These are phyloP conservation scores for Erithacus rubecula DNA, from an alignment of 2,797 vertebrate genomes.

Conservation along the genomic window DNA sequence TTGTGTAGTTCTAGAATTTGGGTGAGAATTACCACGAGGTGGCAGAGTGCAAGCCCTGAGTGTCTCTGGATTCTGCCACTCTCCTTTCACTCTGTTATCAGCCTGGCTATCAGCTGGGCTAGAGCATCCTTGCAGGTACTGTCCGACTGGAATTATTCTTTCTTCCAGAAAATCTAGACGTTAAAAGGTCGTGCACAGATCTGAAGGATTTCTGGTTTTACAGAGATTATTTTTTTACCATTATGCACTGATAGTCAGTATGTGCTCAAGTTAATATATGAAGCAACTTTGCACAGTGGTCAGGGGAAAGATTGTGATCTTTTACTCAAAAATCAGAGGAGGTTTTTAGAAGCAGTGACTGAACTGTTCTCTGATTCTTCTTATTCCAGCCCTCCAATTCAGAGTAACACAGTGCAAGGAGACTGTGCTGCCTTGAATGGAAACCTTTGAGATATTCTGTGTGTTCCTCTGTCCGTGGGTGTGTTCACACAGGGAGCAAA, in stretches of 20 bases:
- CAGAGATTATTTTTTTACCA: background rate
- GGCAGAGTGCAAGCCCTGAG: background rate
- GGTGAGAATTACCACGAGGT: conserved; percentile 27
- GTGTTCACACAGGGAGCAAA: background rate
- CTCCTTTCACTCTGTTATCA: background rate
- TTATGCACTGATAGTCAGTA: background rate
- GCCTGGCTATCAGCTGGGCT: background rate
- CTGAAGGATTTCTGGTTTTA: background rate
- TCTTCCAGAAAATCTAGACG: background rate
- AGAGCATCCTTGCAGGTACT: background rate
- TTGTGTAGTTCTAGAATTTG: background rate
- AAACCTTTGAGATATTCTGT: background rate
- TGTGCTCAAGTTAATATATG: fast-evolving
- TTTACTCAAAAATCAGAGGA: background rate
- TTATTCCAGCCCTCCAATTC: background rate
- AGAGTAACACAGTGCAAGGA: background rate
- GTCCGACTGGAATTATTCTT: background rate
- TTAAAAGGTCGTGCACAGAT: background rate
- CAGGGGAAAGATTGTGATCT: fast-evolving
- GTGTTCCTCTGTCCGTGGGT: fast-evolving
- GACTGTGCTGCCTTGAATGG: background rate
- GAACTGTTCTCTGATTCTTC: background rate
- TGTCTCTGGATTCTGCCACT: fast-evolving
- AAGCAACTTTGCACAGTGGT: background rate
- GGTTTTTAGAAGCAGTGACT: background rate